phyloP scores from a whole-genome alignment of 2,888 invertebrate species.

The Eupithecia subfuscata region DNA sequence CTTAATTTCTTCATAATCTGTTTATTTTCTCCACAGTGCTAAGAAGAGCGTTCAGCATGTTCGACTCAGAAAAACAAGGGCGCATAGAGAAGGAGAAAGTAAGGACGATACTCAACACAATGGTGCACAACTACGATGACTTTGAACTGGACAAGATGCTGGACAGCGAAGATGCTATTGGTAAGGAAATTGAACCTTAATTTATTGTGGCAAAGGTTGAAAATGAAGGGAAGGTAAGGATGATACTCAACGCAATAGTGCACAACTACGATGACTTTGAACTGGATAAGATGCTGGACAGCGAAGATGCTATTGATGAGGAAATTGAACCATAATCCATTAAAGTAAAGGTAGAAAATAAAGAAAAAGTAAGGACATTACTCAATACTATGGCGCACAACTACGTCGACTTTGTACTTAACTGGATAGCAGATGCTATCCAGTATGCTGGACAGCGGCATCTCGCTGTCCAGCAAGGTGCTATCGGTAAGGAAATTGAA shows the following conservation, averaged over 20 bases:
- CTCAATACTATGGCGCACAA: constrained; percentile 92
- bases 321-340: not conserved
- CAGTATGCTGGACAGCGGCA: no score
- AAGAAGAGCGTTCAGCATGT: constrained; percentile 92
- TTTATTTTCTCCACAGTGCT: constrained; percentile 83
- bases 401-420: constrained; percentile 82
- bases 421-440: no score
- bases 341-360: constrained; percentile 62
- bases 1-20: not conserved
- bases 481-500: no score
- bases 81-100: constrained; percentile 92
- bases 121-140: constrained; percentile 92
- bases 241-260: constrained; percentile 91
- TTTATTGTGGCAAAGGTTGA: not conserved
- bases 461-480: no score
- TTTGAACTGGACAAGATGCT: constrained; percentile 90
- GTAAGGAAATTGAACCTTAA: constrained; percentile 66
- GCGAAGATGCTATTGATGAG: constrained; percentile 75
- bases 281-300: no score
- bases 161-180: constrained; percentile 81
- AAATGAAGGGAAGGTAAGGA: constrained; percentile 89
- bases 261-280: constrained; percentile 86
- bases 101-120: constrained; percentile 90
- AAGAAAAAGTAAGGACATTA: constrained; percentile 91
- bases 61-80: constrained; percentile 91